Percentiles rank a stretch among this genome's conserved stretches.
Evolutionary conservation across 2,888 invertebrate species (phyloP).

Genomic region (Agrochola lota): DNA sequence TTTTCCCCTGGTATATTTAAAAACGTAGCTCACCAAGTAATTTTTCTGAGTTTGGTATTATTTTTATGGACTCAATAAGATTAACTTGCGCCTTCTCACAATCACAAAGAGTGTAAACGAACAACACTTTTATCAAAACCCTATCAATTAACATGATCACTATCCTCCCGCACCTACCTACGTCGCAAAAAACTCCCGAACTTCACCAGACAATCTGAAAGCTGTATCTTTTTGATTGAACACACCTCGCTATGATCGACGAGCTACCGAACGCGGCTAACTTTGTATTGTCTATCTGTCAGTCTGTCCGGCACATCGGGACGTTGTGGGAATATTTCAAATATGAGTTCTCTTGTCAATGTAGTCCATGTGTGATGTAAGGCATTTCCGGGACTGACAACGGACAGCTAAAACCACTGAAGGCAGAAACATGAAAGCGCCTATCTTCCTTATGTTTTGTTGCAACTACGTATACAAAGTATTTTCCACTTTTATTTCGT

Average conservation of each 20-base stretch:
- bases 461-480: not conserved
- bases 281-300: conserved; percentile 80
- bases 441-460: not conserved
- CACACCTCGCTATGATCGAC: conserved; percentile 83
- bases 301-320: conserved; percentile 69
- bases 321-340: conserved; percentile 59
- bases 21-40: too few relatives aligned
- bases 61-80: not conserved
- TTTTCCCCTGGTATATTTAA: too few relatives aligned
- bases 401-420: not conserved
- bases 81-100: not conserved
- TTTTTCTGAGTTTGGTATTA: not conserved
- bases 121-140: conserved; percentile 35
- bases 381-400: conserved; percentile 11
- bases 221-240: conserved; percentile 86
- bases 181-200: conserved; percentile 68
- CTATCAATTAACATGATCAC: conserved; percentile 50
- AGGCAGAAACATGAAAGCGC: not conserved
- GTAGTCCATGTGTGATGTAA: not conserved
- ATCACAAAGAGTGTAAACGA: conserved; percentile 21
- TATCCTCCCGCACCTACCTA: not conserved
- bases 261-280: conserved; percentile 83
- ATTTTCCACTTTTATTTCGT: not conserved
- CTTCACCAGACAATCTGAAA: conserved; percentile 69
- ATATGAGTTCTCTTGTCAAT: not conserved